These are phyloP conservation scores for Ricordea florida DNA, from an alignment of 92 coral and sea anemone species.

Conservation along the genomic window DNA sequence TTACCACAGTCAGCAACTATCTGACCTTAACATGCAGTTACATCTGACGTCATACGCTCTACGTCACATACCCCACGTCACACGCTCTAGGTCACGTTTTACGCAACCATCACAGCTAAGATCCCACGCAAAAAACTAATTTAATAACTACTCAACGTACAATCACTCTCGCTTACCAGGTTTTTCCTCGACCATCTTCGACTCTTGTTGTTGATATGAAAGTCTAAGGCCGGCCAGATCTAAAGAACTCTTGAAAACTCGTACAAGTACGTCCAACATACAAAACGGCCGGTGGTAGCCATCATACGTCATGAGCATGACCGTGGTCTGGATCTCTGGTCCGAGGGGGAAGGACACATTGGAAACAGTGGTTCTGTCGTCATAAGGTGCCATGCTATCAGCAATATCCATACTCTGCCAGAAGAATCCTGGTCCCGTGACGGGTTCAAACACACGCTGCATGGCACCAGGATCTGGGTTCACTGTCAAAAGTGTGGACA, in stretches of 20 bases:
- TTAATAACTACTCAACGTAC: not conserved
- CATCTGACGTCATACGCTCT: no score
- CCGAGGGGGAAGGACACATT: conserved; percentile 28
- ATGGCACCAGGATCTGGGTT: conserved; percentile 88
- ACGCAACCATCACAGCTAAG: no score
- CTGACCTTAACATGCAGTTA: no score
- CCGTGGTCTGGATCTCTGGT: conserved; percentile 68
- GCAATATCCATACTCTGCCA: conserved; percentile 85
- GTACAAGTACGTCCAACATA: conserved; percentile 81
- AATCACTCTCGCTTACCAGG: conserved; percentile 37
- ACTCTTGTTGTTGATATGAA: conserved; percentile 20
- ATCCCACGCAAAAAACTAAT: no score
- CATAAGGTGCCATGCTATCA: conserved; percentile 19
- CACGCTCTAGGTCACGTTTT: no score
- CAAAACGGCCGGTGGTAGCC: conserved; percentile 81
- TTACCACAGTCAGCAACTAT: no score
- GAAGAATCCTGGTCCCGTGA: conserved; percentile 83
- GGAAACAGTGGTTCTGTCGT: not conserved
- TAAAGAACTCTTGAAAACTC: conserved; percentile 76
- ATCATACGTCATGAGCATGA: conserved; percentile 72
- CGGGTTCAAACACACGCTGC: conserved; percentile 81
- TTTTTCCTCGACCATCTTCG: conserved; percentile 24
- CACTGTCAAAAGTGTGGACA: conserved; percentile 69
- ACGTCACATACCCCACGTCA: no score
- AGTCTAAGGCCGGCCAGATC: conserved; percentile 88